These are phyloP conservation scores for Formica exsecta DNA, from an alignment of 1,140 invertebrate genomes.

Conservation along the genomic window DNA sequence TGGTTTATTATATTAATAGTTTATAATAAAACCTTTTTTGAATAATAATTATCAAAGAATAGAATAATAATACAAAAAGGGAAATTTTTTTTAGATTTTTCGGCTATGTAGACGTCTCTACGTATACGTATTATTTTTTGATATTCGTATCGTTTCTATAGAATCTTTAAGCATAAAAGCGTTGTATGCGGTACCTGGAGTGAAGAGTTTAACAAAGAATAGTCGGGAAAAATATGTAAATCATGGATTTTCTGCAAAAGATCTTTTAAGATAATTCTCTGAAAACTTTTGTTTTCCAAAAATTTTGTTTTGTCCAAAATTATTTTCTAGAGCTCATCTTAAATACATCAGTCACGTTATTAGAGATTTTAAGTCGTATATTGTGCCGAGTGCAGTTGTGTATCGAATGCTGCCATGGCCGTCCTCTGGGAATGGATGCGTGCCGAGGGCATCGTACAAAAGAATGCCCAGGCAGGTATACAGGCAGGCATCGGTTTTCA, in stretches of 20 bases:
- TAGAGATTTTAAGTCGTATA: conserved; percentile 22
- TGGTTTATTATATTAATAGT: too few relatives aligned
- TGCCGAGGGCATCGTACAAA: conserved; percentile 74
- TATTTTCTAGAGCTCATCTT: background rate
- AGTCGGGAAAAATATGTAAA: background rate
- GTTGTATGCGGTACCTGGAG: too few relatives aligned
- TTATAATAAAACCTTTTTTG: background rate
- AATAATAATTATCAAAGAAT: background rate
- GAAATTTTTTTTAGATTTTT: background rate
- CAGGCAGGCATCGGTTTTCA: conserved; percentile 79
- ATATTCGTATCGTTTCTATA: background rate
- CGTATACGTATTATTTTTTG: too few relatives aligned
- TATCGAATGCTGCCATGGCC: conserved; percentile 42
- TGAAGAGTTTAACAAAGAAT: background rate
- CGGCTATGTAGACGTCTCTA: background rate
- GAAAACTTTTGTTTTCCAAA: background rate
- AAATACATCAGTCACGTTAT: background rate
- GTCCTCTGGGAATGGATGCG: conserved; percentile 67
- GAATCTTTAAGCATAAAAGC: background rate
- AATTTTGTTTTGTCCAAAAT: background rate
- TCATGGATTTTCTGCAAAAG: background rate
- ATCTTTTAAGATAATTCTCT: background rate
- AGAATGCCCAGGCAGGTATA: conserved; percentile 80
- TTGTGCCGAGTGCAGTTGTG: conserved; percentile 59
- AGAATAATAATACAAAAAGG: background rate